A percentile compares a stretch with the other conserved stretches of the same genome.
phyloP scores from a whole-genome alignment of 2,888 invertebrate species.

The Zeuzera pyrina region DNA sequence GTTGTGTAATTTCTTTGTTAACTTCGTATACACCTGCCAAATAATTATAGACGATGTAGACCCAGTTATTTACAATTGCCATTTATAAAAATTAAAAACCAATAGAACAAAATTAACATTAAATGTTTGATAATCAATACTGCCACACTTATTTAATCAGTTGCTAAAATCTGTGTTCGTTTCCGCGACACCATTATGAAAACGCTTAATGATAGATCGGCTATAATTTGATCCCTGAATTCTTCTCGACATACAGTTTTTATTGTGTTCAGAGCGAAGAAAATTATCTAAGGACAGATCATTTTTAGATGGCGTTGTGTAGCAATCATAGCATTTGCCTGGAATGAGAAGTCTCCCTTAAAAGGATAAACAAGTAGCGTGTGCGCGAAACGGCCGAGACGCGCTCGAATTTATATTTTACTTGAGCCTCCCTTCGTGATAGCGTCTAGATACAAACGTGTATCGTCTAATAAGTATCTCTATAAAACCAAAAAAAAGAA shows the following conservation, averaged over 20 bases:
- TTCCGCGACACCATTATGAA: slow-evolving; percentile 38
- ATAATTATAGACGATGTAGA: too few relatives aligned
- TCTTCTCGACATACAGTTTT: slow-evolving; percentile 18
- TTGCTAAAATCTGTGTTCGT: slow-evolving; percentile 50
- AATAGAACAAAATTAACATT: too few relatives aligned
- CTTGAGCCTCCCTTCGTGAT: slow-evolving; percentile 42
- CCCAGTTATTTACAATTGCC: too few relatives aligned
- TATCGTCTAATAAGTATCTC: too few relatives aligned
- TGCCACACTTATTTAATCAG: slow-evolving; percentile 27
- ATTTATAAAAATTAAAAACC: too few relatives aligned
- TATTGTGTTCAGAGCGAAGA: slow-evolving; percentile 14
- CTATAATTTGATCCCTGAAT: slow-evolving; percentile 24
- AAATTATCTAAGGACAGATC: slow-evolving; percentile 29
- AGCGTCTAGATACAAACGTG: slow-evolving; percentile 25
- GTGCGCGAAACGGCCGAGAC: slow-evolving; percentile 64
- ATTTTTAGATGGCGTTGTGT: slow-evolving; percentile 42
- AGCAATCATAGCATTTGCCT: slow-evolving; percentile 68
- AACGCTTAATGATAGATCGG: slow-evolving; percentile 41
- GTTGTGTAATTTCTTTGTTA: too few relatives aligned
- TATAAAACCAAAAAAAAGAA: too few relatives aligned
- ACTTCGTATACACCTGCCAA: too few relatives aligned
- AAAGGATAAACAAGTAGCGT: slow-evolving; percentile 71
- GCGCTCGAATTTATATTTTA: slow-evolving; percentile 65
- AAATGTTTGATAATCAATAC: too few relatives aligned
- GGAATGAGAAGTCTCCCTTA: slow-evolving; percentile 66